Conservation (phyloP, 2,797 vertebrate genomes). For the Artibeus lituratus region DNA sequence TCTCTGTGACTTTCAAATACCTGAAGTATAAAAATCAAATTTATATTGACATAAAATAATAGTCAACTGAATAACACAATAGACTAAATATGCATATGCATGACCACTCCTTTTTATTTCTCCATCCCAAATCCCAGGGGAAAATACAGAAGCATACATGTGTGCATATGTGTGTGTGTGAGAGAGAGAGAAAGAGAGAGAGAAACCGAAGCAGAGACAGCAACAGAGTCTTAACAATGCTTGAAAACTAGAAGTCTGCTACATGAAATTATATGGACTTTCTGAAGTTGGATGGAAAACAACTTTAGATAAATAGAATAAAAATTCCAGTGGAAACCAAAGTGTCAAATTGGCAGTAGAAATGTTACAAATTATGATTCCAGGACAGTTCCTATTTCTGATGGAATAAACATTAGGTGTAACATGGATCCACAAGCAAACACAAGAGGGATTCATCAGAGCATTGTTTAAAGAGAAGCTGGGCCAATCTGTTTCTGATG, state of each 20-base stretch:
- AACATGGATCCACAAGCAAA: not conserved
- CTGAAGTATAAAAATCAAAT: not conserved
- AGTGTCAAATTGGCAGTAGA: not conserved
- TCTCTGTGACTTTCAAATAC: not conserved
- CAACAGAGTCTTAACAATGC: not conserved
- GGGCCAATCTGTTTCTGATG: not conserved
- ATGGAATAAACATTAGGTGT: not conserved
- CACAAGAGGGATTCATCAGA: not conserved
- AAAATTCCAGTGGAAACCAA: not conserved
- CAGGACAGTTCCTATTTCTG: not conserved
- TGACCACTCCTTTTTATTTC: not conserved
- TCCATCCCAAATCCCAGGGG: rapidly evolving
- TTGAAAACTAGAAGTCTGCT: not conserved
- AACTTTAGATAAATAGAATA: not conserved
- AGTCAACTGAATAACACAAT: not conserved
- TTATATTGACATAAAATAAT: not conserved
- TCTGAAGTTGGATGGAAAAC: not conserved
- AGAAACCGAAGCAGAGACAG: not conserved
- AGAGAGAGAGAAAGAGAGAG: not conserved
- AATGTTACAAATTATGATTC: not conserved
- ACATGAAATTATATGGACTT: not conserved
- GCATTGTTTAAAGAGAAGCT: not conserved
- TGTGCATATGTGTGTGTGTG: not conserved
- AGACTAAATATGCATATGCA: not conserved
- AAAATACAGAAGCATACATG: not conserved